A percentile compares a stretch with the other conserved stretches of the same genome.
These are phyloP conservation scores for Paramisgurnus dabryanus DNA, from an alignment of 2,113 vertebrate genomes.

Conservation along the genomic window DNA sequence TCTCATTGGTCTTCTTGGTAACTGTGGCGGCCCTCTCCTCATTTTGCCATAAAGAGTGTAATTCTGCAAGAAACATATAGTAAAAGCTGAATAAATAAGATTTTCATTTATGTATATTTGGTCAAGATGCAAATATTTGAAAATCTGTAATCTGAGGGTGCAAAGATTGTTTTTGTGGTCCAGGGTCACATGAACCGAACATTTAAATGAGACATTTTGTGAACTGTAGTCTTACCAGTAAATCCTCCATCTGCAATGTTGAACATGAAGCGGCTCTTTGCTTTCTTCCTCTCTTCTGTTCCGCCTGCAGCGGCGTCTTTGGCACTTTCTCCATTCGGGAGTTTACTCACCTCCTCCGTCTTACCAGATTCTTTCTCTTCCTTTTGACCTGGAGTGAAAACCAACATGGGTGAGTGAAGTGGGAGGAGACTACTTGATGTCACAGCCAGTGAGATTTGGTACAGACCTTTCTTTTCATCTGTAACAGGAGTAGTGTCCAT, in stretches of 20 bases:
- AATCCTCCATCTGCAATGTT: slow-evolving; percentile 98
- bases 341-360: slow-evolving; percentile 79
- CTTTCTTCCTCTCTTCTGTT: slow-evolving; percentile 83
- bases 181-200: neutral
- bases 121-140: too few species aligned
- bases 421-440: neutral
- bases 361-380: slow-evolving; percentile 80
- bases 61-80: slow-evolving; percentile 71
- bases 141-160: too few species aligned
- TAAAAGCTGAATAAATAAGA: neutral
- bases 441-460: neutral
- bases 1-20: slow-evolving; percentile 97
- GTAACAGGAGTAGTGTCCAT: slow-evolving; percentile 56
- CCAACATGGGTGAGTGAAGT: neutral
- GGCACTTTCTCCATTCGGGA: slow-evolving; percentile 89
- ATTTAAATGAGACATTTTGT: neutral
- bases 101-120: too few species aligned
- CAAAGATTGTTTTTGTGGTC: too few species aligned
- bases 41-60: slow-evolving; percentile 97
- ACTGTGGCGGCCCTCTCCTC: slow-evolving; percentile 96
- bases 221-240: slow-evolving; percentile 78
- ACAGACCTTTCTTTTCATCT: slow-evolving; percentile 69
- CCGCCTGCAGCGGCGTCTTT: slow-evolving; percentile 69
- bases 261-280: slow-evolving; percentile 96
- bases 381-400: slow-evolving; percentile 60